Conservation (phyloP, 2,797 vertebrate genomes). For the Fringilla coelebs region DNA sequence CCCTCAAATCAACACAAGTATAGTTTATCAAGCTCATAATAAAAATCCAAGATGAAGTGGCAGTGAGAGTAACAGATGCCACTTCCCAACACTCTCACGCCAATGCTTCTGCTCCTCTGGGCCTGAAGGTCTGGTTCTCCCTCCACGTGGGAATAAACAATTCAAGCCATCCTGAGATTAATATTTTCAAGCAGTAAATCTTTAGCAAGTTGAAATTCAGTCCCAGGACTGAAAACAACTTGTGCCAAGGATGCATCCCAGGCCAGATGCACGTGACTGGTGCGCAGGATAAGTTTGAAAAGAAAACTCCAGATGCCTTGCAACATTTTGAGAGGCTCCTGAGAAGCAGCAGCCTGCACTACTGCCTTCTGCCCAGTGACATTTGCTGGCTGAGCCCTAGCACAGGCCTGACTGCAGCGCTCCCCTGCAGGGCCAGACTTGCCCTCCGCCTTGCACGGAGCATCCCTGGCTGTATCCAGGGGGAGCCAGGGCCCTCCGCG, state of each 20-base stretch:
- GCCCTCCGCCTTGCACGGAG: too few relatives aligned
- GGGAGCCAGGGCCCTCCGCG: fast-evolving
- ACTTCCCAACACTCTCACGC: background rate
- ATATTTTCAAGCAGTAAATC: fast-evolving
- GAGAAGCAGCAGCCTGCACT: background rate
- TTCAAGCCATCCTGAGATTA: background rate
- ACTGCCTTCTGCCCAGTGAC: too few relatives aligned
- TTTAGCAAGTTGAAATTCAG: background rate
- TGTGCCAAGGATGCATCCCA: background rate
- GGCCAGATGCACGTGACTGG: background rate
- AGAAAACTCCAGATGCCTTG: background rate
- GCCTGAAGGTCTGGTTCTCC: too few relatives aligned
- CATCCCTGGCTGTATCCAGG: background rate
- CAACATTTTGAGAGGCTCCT: background rate
- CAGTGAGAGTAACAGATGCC: fast-evolving
- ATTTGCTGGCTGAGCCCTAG: too few relatives aligned
- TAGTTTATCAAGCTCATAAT: background rate
- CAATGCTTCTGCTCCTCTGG: background rate
- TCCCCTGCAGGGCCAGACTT: too few relatives aligned
- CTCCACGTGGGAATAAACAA: fast-evolving
- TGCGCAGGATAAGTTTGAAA: background rate
- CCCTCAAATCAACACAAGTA: fast-evolving
- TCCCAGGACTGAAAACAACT: background rate
- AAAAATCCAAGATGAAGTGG: background rate
- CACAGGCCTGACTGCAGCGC: too few relatives aligned